These are phyloP conservation scores for Spisula subtruncata DNA, from an alignment of 2,888 invertebrate species.

Conservation along the genomic window DNA sequence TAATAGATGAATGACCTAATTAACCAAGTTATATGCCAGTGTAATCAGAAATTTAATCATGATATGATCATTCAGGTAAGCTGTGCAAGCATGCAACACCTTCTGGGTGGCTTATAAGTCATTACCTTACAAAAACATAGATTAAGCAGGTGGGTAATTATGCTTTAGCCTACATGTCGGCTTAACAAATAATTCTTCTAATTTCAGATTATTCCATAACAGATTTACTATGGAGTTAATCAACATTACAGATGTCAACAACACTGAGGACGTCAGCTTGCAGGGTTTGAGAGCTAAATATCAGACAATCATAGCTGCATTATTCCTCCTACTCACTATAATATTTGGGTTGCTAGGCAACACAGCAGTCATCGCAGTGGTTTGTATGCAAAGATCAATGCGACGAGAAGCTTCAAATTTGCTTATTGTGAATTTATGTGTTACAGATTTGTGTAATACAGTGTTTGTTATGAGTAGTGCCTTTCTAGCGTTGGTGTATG, in stretches of 20 bases:
- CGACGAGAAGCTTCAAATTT: constrained; percentile 80
- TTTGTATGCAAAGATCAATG: constrained; percentile 70
- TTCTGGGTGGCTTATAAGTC: too few species aligned
- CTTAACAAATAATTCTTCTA: not conserved
- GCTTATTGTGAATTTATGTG: constrained; percentile 84
- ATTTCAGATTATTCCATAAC: not conserved
- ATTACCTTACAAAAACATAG: too few species aligned
- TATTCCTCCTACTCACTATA: constrained; percentile 76
- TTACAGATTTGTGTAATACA: constrained; percentile 82
- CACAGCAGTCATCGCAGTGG: constrained; percentile 80
- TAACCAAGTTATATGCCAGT: too few species aligned
- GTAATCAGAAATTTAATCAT: too few species aligned
- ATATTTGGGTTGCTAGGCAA: constrained; percentile 79
- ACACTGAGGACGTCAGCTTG: not conserved
- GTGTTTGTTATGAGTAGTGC: constrained; percentile 82
- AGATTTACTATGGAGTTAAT: not conserved
- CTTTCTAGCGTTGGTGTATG: constrained; percentile 72
- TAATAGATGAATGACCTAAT: too few species aligned
- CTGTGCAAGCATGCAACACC: too few species aligned
- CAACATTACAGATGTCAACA: not conserved
- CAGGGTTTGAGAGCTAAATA: constrained; percentile 13
- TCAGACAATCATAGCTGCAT: constrained; percentile 57
- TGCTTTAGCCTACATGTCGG: not conserved
- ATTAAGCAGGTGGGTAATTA: too few species aligned
- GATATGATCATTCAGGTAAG: too few species aligned